phyloP scores from a whole-genome alignment of 2,888 invertebrate species.

The Ennomos erosarius region DNA sequence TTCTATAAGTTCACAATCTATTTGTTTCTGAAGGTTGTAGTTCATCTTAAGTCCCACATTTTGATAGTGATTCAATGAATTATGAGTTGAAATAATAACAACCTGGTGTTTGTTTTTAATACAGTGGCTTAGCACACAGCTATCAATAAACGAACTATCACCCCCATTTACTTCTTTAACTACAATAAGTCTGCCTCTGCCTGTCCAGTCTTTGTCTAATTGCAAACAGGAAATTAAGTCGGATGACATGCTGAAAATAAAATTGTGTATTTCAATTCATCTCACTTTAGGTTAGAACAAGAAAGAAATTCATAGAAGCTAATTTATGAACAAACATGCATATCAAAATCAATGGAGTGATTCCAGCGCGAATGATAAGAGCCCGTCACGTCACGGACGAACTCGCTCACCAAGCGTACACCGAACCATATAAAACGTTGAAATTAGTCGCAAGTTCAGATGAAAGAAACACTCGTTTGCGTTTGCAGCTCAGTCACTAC shows the following conservation, averaged over 20 bases:
- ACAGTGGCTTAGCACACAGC: conserved; percentile 87
- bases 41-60: conserved; percentile 90
- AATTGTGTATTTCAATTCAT: not conserved
- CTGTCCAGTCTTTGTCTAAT: conserved; percentile 84
- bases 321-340: not conserved
- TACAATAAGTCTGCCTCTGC: conserved; percentile 85
- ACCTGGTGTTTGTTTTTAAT: conserved; percentile 85
- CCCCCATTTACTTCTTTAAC: conserved; percentile 89
- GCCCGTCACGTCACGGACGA: conserved; percentile 31
- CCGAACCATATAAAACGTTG: conserved; percentile 35
- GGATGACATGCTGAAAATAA: conserved; percentile 83
- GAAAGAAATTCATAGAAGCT: not conserved
- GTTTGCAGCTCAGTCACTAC: conserved; percentile 39
- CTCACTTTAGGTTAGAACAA: not conserved
- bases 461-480: conserved; percentile 40
- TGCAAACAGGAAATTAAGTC: conserved; percentile 87
- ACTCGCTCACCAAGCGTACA: conserved; percentile 25
- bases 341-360: conserved; percentile 13
- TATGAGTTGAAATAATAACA: conserved; percentile 88
- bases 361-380: conserved; percentile 43
- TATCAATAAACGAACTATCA: conserved; percentile 90
- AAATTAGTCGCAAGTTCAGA: conserved; percentile 30
- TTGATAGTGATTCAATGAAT: conserved; percentile 89
- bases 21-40: conserved; percentile 86
- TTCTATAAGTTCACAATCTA: conserved; percentile 65